Evolutionary conservation across 2,113 vertebrate genomes (phyloP).

Genomic region (Vimba vimba): DNA sequence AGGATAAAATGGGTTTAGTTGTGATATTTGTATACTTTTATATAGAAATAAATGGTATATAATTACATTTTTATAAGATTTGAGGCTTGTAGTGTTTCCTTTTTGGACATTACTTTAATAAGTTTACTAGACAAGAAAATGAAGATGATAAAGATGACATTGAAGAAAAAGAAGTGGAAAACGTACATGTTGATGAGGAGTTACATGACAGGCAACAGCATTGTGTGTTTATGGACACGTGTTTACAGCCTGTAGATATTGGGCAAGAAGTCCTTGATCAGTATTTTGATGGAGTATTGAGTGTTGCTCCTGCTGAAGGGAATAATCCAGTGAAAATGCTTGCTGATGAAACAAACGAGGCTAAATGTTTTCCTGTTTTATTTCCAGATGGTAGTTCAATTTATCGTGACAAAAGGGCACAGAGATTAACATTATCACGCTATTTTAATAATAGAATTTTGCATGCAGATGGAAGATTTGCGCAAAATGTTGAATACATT

Average conservation of each 20-base stretch:
- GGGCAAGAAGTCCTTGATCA: background rate
- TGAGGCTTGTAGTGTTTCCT: no score
- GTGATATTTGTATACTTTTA: no score
- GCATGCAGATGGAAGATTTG: background rate
- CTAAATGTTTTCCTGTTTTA: background rate
- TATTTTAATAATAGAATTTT: background rate
- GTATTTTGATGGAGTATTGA: background rate
- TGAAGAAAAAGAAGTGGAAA: background rate
- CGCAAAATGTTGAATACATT: background rate
- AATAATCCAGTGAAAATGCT: background rate
- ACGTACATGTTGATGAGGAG: background rate
- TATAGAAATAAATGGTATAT: no score
- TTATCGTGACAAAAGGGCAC: background rate
- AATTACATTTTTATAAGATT: no score
- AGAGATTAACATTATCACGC: background rate
- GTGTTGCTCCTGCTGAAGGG: background rate
- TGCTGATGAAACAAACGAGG: background rate
- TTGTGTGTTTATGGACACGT: background rate
- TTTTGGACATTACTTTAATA: no score
- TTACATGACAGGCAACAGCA: background rate
- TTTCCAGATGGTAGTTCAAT: background rate
- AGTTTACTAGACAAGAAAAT: background rate
- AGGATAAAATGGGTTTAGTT: no score
- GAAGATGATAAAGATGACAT: background rate
- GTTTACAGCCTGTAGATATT: background rate